Percentiles rank a stretch among this genome's conserved stretches.
Conservation (phyloP, 2,797 vertebrate species). For the Poeciliopsis infans region DNA sequence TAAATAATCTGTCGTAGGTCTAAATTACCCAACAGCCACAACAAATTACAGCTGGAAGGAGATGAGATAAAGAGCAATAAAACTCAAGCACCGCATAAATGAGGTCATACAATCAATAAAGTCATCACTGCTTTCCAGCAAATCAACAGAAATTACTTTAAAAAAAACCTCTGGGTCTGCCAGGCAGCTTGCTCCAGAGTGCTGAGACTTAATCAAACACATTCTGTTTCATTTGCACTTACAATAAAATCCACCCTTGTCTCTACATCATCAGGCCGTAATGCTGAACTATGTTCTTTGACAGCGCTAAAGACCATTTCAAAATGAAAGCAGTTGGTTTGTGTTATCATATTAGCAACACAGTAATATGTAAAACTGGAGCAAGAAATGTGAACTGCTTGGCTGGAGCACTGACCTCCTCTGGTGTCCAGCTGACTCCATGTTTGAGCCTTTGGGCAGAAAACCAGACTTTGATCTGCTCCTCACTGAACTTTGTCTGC, state of each 20-base stretch:
- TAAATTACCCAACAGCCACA: not conserved
- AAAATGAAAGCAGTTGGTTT: not conserved
- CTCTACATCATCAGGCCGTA: not conserved
- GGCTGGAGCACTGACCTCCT: constrained; percentile 79
- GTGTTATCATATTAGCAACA: no score
- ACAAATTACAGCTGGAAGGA: not conserved
- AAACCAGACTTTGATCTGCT: constrained; percentile 99
- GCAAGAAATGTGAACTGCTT: not conserved
- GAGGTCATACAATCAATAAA: constrained; percentile 2
- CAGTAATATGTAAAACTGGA: not conserved
- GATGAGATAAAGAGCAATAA: not conserved
- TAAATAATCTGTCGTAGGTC: not conserved
- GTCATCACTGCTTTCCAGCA: not conserved
- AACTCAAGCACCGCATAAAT: not conserved
- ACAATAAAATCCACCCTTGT: constrained; percentile 1
- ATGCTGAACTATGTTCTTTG: not conserved
- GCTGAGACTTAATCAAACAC: constrained; percentile 16
- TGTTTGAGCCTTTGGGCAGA: constrained; percentile 97
- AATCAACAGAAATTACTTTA: constrained; percentile 5
- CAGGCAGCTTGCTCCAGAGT: not conserved
- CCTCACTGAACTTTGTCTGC: constrained; percentile 96
- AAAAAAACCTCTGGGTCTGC: not conserved
- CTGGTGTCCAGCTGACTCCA: constrained; percentile 97
- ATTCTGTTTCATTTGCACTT: not conserved
- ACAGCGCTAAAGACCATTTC: not conserved